These are phyloP conservation scores for Nymphalis urticae DNA, from an alignment of 2,888 invertebrate species.

Conservation along the genomic window DNA sequence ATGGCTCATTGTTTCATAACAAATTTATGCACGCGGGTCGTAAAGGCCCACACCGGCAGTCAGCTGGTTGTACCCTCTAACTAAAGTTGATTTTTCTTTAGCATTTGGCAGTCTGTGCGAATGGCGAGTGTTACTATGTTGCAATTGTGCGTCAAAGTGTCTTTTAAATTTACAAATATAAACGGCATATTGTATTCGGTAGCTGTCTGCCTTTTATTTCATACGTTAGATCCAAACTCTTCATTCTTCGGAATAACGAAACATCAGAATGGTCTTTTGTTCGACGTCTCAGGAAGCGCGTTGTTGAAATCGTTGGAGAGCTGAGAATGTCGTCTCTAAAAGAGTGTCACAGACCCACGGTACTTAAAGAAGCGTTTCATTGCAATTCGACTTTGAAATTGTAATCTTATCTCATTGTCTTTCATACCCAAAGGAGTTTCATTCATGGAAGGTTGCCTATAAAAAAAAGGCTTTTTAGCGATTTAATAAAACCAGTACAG, in stretches of 20 bases:
- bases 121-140: conserved; percentile 59
- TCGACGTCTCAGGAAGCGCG: conserved; percentile 16
- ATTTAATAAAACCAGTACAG: too few relatives aligned
- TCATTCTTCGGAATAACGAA: conserved; percentile 47
- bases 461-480: too few relatives aligned
- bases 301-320: conserved; percentile 1
- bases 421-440: too few relatives aligned
- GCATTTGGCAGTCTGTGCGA: not conserved
- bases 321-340: not conserved
- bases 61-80: not conserved
- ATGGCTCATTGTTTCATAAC: conserved; percentile 69
- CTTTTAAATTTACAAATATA: conserved; percentile 68
- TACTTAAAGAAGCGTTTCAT: too few relatives aligned
- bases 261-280: conserved; percentile 50
- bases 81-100: conserved; percentile 8
- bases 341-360: too few relatives aligned
- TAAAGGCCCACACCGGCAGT: not conserved
- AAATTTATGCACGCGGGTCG: conserved; percentile 39
- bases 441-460: too few relatives aligned
- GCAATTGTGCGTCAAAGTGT: conserved; percentile 63
- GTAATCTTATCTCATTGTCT: too few relatives aligned
- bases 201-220: conserved; percentile 42
- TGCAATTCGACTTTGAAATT: too few relatives aligned
- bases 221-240: conserved; percentile 53
- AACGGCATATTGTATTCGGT: conserved; percentile 76